phyloP scores from a whole-genome alignment of 2,797 vertebrate genomes.

The Lithobates pipiens region DNA sequence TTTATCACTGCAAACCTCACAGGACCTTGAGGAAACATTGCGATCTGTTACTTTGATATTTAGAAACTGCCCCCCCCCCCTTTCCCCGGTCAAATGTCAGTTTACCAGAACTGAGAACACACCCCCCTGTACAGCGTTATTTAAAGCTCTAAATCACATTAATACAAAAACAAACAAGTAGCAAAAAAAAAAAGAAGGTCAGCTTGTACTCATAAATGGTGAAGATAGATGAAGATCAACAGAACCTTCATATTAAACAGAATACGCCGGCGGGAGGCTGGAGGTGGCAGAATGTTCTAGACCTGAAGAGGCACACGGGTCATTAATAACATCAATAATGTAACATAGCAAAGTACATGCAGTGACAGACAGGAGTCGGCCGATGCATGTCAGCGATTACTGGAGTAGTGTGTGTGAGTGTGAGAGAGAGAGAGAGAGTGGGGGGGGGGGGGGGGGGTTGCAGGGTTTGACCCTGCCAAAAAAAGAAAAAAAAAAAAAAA shows the following conservation, averaged over 20 bases:
- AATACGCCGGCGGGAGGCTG: no score
- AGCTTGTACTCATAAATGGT: neutral
- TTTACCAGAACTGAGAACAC: neutral
- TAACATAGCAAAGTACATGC: no score
- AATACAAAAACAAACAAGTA: neutral
- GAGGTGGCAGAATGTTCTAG: no score
- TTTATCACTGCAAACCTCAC: neutral
- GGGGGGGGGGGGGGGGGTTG: no score
- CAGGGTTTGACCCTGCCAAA: no score
- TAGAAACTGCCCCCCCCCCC: neutral
- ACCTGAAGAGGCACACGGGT: neutral
- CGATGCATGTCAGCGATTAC: no score
- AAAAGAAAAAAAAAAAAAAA: no score
- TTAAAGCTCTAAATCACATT: neutral
- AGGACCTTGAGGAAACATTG: neutral
- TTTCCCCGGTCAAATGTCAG: neutral
- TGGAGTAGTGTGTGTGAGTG: no score
- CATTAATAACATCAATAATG: no score
- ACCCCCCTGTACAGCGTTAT: neutral
- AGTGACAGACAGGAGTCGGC: no score
- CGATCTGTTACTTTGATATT: neutral
- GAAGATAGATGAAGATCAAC: neutral
- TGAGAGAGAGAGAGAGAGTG: no score
- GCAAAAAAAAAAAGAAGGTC: neutral
- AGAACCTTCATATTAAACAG: neutral